Evolutionary conservation across 2,113 vertebrate genomes (phyloP).

Genomic region (Amblyornis subalaris): DNA sequence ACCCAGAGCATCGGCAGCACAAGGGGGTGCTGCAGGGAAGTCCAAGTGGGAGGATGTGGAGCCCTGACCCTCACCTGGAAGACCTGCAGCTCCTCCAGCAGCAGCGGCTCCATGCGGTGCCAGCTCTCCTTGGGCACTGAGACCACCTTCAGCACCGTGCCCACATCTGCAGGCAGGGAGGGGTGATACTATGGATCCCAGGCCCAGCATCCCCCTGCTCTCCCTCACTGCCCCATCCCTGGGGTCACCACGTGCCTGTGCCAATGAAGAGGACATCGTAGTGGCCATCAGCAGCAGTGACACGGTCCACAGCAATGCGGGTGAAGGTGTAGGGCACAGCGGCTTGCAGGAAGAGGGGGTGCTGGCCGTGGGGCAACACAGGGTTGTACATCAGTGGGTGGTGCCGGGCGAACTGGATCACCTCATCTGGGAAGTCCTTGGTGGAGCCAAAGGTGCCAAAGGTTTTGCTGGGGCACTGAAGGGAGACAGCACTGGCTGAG

Average conservation of each 20-base stretch:
- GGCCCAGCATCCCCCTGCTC: not conserved
- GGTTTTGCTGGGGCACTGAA: slow-evolving; percentile 95
- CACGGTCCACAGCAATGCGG: slow-evolving; percentile 85
- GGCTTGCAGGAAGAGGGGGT: slow-evolving; percentile 87
- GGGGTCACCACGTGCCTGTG: slow-evolving; percentile 77
- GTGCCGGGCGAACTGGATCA: slow-evolving; percentile 91
- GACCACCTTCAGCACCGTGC: slow-evolving; percentile 92
- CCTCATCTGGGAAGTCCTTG: slow-evolving; percentile 91
- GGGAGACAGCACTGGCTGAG: not conserved
- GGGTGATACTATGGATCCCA: rapidly evolving
- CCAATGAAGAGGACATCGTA: slow-evolving; percentile 97
- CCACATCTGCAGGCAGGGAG: slow-evolving; percentile 74
- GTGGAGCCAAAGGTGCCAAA: slow-evolving; percentile 94
- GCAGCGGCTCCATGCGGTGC: slow-evolving; percentile 85
- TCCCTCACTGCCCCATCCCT: not conserved
- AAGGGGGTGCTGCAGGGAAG: rapidly evolving
- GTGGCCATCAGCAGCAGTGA: slow-evolving; percentile 87
- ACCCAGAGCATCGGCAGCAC: rapidly evolving
- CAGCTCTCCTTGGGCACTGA: slow-evolving; percentile 86
- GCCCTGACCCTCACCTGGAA: slow-evolving; percentile 81
- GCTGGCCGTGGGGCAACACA: slow-evolving; percentile 79
- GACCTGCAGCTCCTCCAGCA: slow-evolving; percentile 91
- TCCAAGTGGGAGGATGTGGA: rapidly evolving
- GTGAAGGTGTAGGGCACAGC: slow-evolving; percentile 84
- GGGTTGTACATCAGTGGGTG: slow-evolving; percentile 92